Base-by-base conservation (phyloP, 2,888 invertebrate genomes). In the Sesia bembeciformis region DNA sequence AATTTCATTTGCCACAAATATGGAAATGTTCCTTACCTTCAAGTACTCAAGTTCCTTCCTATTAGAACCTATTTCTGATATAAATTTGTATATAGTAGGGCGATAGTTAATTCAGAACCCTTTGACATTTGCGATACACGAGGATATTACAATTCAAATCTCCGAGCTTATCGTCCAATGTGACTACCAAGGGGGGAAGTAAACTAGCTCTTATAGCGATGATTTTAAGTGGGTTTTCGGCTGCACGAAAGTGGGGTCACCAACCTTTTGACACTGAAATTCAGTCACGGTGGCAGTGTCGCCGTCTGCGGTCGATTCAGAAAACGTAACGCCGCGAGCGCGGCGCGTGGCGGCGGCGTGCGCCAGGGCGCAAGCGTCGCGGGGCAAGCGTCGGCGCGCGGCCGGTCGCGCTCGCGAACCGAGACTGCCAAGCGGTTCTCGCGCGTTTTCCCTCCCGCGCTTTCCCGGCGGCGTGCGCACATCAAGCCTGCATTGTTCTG, bases 231-330 rank as follows among this genome's bases (percentile, higher is more conserved):
- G 64, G 67, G 67, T 69, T 79, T 84, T 80, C 60, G 72, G 62
- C 64, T 78, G 76, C 74, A 76, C 75, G 67, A 62, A 51, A 64
- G 62, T 63, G 69, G 70, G 81, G 74, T 85, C 85, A 88, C 88
- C 81, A 86, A 88, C 88, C 88, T 88, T 88, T 84, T 88, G 88
- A 85, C 88, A 88, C 85, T 81, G 87, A 82, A 84, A 70, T 74
- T 88, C 86, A 77, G 86, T 76, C 78, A 82, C 81, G 76, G 78
- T 76, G 78, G 81, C 69, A 70, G 78, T 76, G 76, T 77, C 76
- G 76, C 63, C 70, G 78, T 84, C 84, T 68, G 69, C 79, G 78
- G 85, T 84, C 81, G 87, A 84, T 84, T 87, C 87, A 66, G 84
- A 84, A 70, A 88, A 88, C 67, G 88, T 88, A 67, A 88, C 88